Conservation (phyloP, 2,888 invertebrate species). For the Oscheius sp. region DNA sequence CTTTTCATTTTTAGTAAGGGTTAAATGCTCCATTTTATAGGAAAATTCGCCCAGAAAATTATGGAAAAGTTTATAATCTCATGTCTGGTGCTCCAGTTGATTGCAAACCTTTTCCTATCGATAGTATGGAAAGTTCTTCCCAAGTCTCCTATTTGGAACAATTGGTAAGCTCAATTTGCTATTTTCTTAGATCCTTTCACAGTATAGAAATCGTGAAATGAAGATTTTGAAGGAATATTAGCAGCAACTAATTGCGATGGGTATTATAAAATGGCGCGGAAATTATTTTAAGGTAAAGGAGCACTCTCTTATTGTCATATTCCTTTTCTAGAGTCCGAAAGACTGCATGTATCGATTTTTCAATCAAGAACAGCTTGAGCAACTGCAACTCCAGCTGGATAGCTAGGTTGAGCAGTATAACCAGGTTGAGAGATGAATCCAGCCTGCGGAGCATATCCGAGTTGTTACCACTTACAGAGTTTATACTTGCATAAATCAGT, state of each 20-base stretch:
- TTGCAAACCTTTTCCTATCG: background rate
- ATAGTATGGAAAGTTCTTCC: background rate
- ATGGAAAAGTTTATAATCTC: conserved; percentile 14
- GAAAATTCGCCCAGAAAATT: conserved; percentile 11
- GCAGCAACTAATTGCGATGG: background rate
- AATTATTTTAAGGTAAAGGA: background rate
- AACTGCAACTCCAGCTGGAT: too few relatives aligned
- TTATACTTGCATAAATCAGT: too few relatives aligned
- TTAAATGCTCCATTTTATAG: background rate
- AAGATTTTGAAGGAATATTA: background rate
- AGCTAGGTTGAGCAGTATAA: too few relatives aligned
- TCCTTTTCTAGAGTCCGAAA: background rate
- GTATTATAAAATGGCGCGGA: background rate
- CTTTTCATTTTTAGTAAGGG: background rate
- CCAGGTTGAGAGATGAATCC: too few relatives aligned
- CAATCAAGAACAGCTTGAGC: background rate
- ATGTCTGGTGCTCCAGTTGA: background rate
- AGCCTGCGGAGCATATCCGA: too few relatives aligned
- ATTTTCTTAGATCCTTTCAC: background rate
- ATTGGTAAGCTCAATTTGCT: background rate
- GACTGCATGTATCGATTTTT: background rate
- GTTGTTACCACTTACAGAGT: too few relatives aligned
- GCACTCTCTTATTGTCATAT: background rate
- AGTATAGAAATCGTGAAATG: background rate
- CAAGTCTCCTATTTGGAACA: background rate